Base-by-base conservation (phyloP, 2,797 vertebrate genomes). In the Rhabdomys pumilio region DNA sequence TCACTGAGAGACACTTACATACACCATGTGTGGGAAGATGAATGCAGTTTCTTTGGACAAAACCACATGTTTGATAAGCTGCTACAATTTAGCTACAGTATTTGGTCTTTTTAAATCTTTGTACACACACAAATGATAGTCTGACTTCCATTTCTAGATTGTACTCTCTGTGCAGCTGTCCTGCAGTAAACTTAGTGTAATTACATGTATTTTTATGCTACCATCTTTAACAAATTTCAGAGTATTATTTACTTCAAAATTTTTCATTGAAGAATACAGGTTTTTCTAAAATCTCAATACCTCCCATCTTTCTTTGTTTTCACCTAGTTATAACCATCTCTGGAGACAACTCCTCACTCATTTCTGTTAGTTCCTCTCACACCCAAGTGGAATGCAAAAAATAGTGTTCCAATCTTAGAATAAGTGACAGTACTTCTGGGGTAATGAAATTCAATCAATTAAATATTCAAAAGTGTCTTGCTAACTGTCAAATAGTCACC, bases 61-160 rank as follows among this genome's bases (percentile, higher is more conserved):
- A 41, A 82, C 90, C 59, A 85, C 11, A 29, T 8, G 22, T 5
- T 57, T 93, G 59, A 81, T 34, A 59, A 26, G 4, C 1, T 38
- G 13, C 65, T 65, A 61, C 47, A 92, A 94, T 79, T 69, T 55
- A n/a, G 20, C 19, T 41, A 20, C 47, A 19, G 41, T n/a, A 63
- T 61, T 90, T 22, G 0, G 13, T 81, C 19, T 72, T 19, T 81
- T 26, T 79, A 86, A 94, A 89, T 95, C 67, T 29, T 77, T 31
- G 50, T 50, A 50, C 75, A 82, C n/a, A 72, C 8, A 44, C 80
- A 82, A 44, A 41, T 29, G 24, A 90, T 69, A 22, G 6, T 50
- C 73, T 92, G 80, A 96, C 20, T 76, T 92, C 50, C 77, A 17
- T 93, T 87, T 90, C 63, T 19, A 86, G 34, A 31, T 76, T 83